Evolutionary conservation across 2,888 invertebrate species (phyloP).

Genomic region (Platycheirus rosarum): DNA sequence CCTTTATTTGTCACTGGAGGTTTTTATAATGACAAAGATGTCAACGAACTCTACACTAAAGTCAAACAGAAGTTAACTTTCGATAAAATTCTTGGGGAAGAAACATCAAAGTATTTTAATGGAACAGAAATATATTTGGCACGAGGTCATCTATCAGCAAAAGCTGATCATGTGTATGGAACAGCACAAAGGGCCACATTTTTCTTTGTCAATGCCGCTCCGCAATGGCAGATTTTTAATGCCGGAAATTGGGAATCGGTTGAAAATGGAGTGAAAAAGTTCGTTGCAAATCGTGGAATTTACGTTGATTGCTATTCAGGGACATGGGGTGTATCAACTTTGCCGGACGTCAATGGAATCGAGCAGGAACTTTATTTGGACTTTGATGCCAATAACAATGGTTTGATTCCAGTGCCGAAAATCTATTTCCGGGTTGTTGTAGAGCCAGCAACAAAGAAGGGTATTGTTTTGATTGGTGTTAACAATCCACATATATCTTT

Average conservation of each 20-base stretch:
- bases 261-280: slow-evolving; percentile 83
- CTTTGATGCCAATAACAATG: slow-evolving; percentile 78
- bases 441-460: slow-evolving; percentile 81
- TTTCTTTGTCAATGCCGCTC: slow-evolving; percentile 84
- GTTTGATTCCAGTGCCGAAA: slow-evolving; percentile 83
- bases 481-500: slow-evolving; percentile 80
- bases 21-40: slow-evolving; percentile 79
- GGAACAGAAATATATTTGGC: slow-evolving; percentile 79
- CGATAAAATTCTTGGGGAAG: slow-evolving; percentile 79
- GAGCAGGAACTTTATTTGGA: slow-evolving; percentile 80
- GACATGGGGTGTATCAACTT: slow-evolving; percentile 83
- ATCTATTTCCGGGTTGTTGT: slow-evolving; percentile 85
- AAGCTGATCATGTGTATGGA: slow-evolving; percentile 84
- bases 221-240: slow-evolving; percentile 85
- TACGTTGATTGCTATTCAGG: slow-evolving; percentile 84
- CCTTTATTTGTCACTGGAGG: slow-evolving; percentile 79
- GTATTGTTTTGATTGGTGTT: slow-evolving; percentile 84
- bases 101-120: slow-evolving; percentile 77
- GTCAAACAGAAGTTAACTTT: slow-evolving; percentile 80
- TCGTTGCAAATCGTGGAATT: slow-evolving; percentile 79
- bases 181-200: slow-evolving; percentile 84
- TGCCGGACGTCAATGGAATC: slow-evolving; percentile 82
- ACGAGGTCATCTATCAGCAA: slow-evolving; percentile 84
- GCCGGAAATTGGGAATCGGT: slow-evolving; percentile 84
- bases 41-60: slow-evolving; percentile 79